Percentiles rank a stretch among this genome's conserved stretches.
These are phyloP conservation scores for Tympanuchus pallidicinctus DNA, from an alignment of 2,113 vertebrate species.

Conservation along the genomic window DNA sequence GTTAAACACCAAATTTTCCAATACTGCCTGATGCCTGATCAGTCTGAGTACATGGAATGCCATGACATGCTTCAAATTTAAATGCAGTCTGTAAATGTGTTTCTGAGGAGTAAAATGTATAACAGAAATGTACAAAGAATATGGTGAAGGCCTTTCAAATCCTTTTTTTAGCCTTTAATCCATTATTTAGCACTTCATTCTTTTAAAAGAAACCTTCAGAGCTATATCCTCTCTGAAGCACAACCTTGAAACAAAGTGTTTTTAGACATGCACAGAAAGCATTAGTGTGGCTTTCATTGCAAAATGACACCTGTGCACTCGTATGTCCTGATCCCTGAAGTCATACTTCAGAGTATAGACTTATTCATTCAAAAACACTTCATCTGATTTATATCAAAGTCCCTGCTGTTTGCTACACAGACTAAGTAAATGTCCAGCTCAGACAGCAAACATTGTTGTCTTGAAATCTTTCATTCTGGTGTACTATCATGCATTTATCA, in stretches of 20 bases:
- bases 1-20: slow-evolving; percentile 37
- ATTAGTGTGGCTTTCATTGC: slow-evolving; percentile 41
- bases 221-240: slow-evolving; percentile 27
- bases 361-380: slow-evolving; percentile 67
- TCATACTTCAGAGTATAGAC: slow-evolving; percentile 43
- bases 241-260: slow-evolving; percentile 62
- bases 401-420: slow-evolving; percentile 70
- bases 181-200: slow-evolving; percentile 62
- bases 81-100: slow-evolving; percentile 21
- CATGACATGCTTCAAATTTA: slow-evolving; percentile 48
- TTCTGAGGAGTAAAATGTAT: slow-evolving; percentile 29
- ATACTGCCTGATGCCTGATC: slow-evolving; percentile 8
- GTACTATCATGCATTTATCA: slow-evolving; percentile 76
- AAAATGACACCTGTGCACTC: slow-evolving; percentile 43
- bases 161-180: slow-evolving; percentile 63
- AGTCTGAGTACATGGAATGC: slow-evolving; percentile 16
- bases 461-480: slow-evolving; percentile 74
- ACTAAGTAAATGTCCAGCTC: slow-evolving; percentile 75
- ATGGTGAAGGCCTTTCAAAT: slow-evolving; percentile 25
- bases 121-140: slow-evolving; percentile 49
- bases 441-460: slow-evolving; percentile 81
- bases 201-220: slow-evolving; percentile 52
- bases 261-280: slow-evolving; percentile 55
- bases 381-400: slow-evolving; percentile 64
- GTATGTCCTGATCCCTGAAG: slow-evolving; percentile 46